Evolutionary conservation across 2,888 invertebrate species (phyloP), one percentile per base, ranked within the genome.

Genomic region (Phymatocera aterrima): DNA sequence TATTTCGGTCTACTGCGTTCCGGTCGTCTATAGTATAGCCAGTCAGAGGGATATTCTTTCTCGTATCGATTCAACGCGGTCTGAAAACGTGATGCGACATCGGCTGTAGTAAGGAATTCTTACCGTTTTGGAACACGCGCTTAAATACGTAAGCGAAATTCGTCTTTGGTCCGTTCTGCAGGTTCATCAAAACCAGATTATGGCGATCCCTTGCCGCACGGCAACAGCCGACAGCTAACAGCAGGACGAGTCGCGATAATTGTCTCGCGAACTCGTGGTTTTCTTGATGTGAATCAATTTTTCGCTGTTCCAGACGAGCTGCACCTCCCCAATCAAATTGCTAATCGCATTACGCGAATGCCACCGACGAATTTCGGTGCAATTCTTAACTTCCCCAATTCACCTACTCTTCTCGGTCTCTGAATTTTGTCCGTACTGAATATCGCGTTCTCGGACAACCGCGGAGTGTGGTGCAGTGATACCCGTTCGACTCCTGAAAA

Each of bases 121-220:
- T 46, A 15, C 64, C 21, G 34, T 21, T 64, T 3, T 34, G 10
- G 64, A 37, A 18, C 64, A 31, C 64, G 64, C 18, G 34, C 37
- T 46, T 18, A 8, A 2, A 28, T 68, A 46, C 15, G 43, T 68
- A 68, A 68, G 46, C 68, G 15, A 68, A 68, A 43, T 68, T 68
- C 68, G 68, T 21, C 46, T 34, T 3, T 18, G 34, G 34, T 60
- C n/a, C 28, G 60, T 60, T 60, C 18, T 60, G 60, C 43, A 31
- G 68, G 40, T 46, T 68, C 43, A 43, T 46, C n/a, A 68, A n/a
- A 43, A 68, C 68, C 68, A 68, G 68, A 68, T 48, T 18, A 43
- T 46, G 46, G 68, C 43, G 46, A 15, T 40, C 68, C 68, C 46
- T 28, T 24, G 15, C 12, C 10, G 46, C n/a, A n/a, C n/a, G n/a